Percentiles rank a stretch among this genome's conserved stretches.
These are phyloP conservation scores for Dolichallabes microphthalmus DNA, from an alignment of 2,113 vertebrate genomes.

Conservation along the genomic window DNA sequence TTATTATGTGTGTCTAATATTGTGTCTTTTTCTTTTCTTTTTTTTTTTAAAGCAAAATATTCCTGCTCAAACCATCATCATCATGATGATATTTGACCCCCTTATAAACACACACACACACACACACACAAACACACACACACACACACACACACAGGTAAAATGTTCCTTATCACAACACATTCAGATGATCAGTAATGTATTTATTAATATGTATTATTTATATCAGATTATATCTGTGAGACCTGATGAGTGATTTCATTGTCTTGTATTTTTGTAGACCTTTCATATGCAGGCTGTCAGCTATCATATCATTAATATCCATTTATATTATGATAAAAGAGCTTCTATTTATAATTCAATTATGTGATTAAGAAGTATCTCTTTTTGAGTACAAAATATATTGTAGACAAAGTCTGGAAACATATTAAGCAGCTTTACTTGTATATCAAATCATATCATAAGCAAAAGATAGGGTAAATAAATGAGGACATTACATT, in stretches of 20 bases:
- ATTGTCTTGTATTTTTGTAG: not conserved
- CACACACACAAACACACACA: not conserved
- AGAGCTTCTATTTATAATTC: not conserved
- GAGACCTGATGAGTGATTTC: slow-evolving; percentile 25
- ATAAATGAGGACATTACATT: not conserved
- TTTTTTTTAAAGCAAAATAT: not conserved
- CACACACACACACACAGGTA: slow-evolving; percentile 11
- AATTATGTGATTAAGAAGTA: not conserved
- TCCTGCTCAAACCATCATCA: not conserved
- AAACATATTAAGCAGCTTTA: not conserved
- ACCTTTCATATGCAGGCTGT: not conserved
- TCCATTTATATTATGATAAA: not conserved
- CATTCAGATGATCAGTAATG: slow-evolving; percentile 24
- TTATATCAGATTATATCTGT: slow-evolving; percentile 28
- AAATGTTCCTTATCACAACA: not conserved
- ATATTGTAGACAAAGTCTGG: not conserved
- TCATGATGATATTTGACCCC: not conserved
- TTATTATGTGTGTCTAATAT: not conserved
- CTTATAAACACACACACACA: not conserved
- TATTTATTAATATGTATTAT: slow-evolving; percentile 30
- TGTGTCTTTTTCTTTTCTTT: not conserved
- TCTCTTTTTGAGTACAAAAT: not conserved
- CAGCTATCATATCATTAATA: not conserved
- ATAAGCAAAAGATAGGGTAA: not conserved
- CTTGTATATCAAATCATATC: not conserved